These are phyloP conservation scores for Falco novaeseelandiae DNA, from an alignment of 2,797 vertebrate genomes.

Conservation along the genomic window DNA sequence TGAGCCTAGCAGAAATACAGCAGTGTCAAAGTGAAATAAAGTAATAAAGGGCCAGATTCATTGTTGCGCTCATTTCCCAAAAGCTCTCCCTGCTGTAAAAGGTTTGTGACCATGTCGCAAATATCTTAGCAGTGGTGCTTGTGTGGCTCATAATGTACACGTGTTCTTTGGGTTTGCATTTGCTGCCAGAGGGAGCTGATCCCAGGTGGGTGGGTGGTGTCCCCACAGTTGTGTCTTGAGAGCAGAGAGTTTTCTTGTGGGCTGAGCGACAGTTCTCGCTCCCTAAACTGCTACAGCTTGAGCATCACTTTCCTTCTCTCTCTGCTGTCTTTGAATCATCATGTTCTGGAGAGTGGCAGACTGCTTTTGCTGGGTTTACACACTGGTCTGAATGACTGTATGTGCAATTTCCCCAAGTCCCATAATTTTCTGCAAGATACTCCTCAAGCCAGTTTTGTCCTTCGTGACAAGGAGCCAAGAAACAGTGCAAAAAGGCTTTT, in stretches of 20 bases:
- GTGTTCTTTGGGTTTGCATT: not conserved
- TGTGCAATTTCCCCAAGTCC: not conserved
- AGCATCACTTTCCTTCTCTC: not conserved
- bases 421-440: not conserved
- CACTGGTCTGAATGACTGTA: not conserved
- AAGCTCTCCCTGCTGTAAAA: not conserved
- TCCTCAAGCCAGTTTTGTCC: not conserved
- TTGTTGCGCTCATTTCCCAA: not conserved
- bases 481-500: not conserved
- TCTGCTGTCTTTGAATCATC: not conserved
- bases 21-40: not conserved
- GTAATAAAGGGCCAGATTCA: not conserved
- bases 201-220: not conserved
- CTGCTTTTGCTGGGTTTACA: not conserved
- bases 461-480: not conserved
- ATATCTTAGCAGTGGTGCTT: not conserved
- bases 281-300: not conserved
- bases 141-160: not conserved
- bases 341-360: not conserved
- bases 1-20: not conserved
- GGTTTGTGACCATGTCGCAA: not conserved
- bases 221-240: not conserved
- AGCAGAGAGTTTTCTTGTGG: not conserved
- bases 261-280: not conserved
- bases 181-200: not conserved